These are phyloP conservation scores for Simalia tracyae DNA, from an alignment of 2,797 vertebrate species.

Conservation along the genomic window DNA sequence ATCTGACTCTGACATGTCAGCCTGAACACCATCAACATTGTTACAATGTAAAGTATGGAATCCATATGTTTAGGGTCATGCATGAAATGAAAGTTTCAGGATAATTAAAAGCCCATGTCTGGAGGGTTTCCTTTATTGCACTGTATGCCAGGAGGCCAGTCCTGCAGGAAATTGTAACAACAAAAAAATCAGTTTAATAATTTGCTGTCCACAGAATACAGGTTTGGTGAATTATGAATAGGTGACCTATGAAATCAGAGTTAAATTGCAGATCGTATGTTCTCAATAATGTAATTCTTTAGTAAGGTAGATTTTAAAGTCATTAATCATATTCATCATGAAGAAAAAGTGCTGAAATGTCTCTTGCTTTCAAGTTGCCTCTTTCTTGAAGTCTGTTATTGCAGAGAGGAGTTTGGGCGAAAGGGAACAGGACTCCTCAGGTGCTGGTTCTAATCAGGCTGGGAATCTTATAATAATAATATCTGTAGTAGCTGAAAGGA, in stretches of 20 bases:
- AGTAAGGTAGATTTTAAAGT: neutral
- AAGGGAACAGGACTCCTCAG: neutral
- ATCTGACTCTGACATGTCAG: neutral
- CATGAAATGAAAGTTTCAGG: neutral
- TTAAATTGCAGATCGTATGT: neutral
- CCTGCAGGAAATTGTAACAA: neutral
- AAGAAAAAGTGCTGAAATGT: neutral
- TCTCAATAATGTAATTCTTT: neutral
- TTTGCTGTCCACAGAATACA: neutral
- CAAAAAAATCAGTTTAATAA: neutral
- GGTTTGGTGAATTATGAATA: neutral
- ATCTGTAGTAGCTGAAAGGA: neutral
- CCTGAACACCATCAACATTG: neutral
- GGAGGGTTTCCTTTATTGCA: neutral
- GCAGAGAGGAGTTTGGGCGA: neutral
- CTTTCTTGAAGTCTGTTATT: neutral
- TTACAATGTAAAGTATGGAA: neutral
- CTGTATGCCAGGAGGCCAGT: neutral
- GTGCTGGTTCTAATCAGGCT: neutral
- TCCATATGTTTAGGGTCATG: neutral
- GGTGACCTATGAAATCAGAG: neutral
- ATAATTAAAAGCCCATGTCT: neutral
- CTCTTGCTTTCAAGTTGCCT: neutral
- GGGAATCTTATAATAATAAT: neutral
- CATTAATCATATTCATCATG: neutral